phyloP scores from a whole-genome alignment of 2,113 vertebrate genomes.

The Atlantisia rogersi region DNA sequence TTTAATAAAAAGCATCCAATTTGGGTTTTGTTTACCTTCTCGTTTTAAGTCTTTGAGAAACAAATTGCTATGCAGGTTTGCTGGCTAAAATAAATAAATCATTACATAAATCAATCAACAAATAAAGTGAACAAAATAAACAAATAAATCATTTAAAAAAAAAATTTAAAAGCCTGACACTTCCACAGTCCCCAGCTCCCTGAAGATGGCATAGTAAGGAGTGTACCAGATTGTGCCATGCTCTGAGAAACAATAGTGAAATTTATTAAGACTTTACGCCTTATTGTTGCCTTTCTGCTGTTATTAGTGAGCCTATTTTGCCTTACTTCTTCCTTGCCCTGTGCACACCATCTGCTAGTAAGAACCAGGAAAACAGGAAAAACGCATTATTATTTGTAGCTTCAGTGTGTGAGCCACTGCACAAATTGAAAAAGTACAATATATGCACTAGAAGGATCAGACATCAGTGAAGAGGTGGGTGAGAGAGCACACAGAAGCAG shows the following conservation, averaged over 20 bases:
- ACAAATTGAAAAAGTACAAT: neutral
- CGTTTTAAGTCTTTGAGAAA: constrained; percentile 3
- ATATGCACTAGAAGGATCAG: neutral
- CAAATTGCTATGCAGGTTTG: neutral
- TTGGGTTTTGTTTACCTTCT: neutral
- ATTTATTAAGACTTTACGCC: neutral
- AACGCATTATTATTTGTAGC: neutral
- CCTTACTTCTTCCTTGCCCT: neutral
- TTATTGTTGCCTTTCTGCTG: neutral
- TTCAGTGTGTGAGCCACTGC: neutral
- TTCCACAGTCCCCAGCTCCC: neutral
- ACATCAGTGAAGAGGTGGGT: neutral
- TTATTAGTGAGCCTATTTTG: neutral
- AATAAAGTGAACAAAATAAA: neutral
- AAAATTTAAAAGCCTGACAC: neutral
- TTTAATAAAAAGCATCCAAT: neutral
- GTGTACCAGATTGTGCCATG: neutral
- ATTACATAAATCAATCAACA: constrained; percentile 27
- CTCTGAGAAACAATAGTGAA: constrained; percentile 1
- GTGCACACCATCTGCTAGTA: neutral
- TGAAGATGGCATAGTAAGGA: neutral
- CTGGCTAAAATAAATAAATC: neutral
- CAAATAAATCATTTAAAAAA: neutral
- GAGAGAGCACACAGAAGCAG: neutral
- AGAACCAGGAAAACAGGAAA: neutral